These are phyloP conservation scores for Pristionchus maxplancki DNA, from an alignment of 2,888 invertebrate genomes.

Conservation along the genomic window DNA sequence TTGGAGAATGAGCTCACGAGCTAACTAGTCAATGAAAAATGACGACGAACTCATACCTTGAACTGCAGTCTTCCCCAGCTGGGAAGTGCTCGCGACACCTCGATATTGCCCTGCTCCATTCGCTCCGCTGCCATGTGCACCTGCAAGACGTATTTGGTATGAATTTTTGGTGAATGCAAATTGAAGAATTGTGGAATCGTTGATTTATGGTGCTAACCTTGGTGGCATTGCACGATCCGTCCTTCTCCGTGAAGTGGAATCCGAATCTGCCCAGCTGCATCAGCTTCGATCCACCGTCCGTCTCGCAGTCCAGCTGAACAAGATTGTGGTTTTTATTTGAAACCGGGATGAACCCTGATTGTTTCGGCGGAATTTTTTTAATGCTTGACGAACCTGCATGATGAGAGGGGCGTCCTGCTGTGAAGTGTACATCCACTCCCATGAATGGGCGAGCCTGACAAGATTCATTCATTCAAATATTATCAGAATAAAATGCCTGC, in stretches of 20 bases:
- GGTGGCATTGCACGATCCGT: conserved; percentile 72
- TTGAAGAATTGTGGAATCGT: background rate
- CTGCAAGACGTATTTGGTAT: conserved; percentile 45
- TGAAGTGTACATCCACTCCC: conserved; percentile 78
- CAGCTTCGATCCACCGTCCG: conserved; percentile 75
- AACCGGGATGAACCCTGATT: too few relatives aligned
- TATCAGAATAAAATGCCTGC: background rate
- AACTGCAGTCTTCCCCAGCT: conserved; percentile 70
- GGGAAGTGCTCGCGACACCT: conserved; percentile 62
- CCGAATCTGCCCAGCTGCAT: conserved; percentile 75
- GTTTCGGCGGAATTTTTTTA: too few relatives aligned
- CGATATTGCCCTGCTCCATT: conserved; percentile 74
- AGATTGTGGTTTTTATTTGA: background rate
- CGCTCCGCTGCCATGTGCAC: conserved; percentile 67
- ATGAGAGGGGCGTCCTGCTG: conserved; percentile 75
- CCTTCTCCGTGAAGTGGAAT: conserved; percentile 74
- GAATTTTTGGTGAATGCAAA: conserved; percentile 18
- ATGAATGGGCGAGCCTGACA: conserved; percentile 74
- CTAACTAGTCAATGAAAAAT: too few relatives aligned
- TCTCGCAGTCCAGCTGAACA: conserved; percentile 72
- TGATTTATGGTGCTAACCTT: conserved; percentile 54
- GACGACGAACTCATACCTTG: too few relatives aligned
- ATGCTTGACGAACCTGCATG: conserved; percentile 61
- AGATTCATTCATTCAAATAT: conserved; percentile 49
- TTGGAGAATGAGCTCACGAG: too few relatives aligned